Base-by-base conservation (phyloP, 1,140 invertebrate species). In the Diorhabda sublineata region DNA sequence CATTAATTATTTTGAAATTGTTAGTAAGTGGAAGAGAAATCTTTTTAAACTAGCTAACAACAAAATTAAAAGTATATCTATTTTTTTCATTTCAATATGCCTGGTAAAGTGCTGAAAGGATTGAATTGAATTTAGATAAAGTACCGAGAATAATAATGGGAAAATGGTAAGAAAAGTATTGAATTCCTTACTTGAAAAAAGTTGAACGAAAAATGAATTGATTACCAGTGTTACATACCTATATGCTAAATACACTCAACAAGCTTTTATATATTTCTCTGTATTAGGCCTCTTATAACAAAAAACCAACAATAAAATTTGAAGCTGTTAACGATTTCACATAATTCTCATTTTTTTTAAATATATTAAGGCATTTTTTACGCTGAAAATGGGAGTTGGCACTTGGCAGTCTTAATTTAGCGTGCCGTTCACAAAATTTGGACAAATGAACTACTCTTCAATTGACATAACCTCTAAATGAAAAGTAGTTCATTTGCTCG, bases 231-330 rank as follows among this genome's bases (percentile, higher is more conserved):
- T 26, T 26, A 26, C 26, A 26, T 26, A 42, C 4, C n/a, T 61
- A 61, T 41, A 7, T 60, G 6, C n/a, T 41, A 42, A 61, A 5
- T 61, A 42, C 9, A 61, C 26, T 61, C 6, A 42, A 61, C 59
- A 42, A 61, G 42, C n/a, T 26, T 26, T 7, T n/a, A 58, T 58
- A 61, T 43, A 41, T 43, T 42, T 61, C 42, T 61, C 5, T 42
- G 4, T 61, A 43, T 59, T 42, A 59, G 58, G 26, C 59, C 26
- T 42, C n/a, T 5, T 11, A n/a, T 11, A 62, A 62, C 61, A 65
- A 65, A 8, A 71, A 70, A 66, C 52, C 45, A 67, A 71, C 61
- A 52, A 71, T 71, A 71, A 67, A 67, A 72, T 72, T 64, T 72
- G 9, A 72, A 72, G 71, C 64, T 26, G 9, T 69, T 56, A 72